Evolutionary conservation across 2,113 vertebrate genomes (phyloP), one percentile per base, ranked within the genome.

Genomic region (Paralichthys olivaceus): DNA sequence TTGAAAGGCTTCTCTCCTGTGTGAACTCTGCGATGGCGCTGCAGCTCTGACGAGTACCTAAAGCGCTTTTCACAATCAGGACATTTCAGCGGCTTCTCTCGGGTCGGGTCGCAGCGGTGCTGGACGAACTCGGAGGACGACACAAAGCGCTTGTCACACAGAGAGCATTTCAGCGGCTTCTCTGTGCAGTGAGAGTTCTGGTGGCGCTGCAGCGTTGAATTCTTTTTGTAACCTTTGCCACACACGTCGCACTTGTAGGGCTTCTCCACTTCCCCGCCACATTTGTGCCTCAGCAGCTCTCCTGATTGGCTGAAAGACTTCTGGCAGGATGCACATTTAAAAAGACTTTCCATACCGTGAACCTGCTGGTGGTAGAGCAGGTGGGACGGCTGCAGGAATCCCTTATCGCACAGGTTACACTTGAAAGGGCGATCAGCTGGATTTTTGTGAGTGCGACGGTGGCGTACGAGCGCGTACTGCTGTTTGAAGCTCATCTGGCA

Each of bases 401-500:
- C 96, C 88, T 99, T 99, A 79, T 99, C 97, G 0, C 97, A 99
- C 14, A 98, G 93, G 83, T 96, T 97, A 47, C 97, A 99, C 88
- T 98, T 98, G 85, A 97, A 97, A 0, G 94, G 89, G 9, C 89
- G 91, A 74, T 96, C 88, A 0, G 94, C 94, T 29, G 96, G 92
- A 0, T 95, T 93, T 80, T 98, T 98, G 84, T 99, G 97, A 0
- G 97, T 98, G 87, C 97, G 97, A 2, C 97, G 96, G 57, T 99
- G 97, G 69, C 97, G 96, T 68, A 98, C 97, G 0, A 99, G 96
- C 0, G 97, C 96, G 0, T 98, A 98, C 90, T 98, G 97, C 90
- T 98, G 97, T 80, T 99, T 99, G 90, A 99, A 99, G 90, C 97
- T 97, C 97, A 98, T 98, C 90, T 98, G 97, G 81, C 97, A 99